Base-by-base conservation (phyloP, 1,140 invertebrate species). In the Drosophila paulistorum region DNA sequence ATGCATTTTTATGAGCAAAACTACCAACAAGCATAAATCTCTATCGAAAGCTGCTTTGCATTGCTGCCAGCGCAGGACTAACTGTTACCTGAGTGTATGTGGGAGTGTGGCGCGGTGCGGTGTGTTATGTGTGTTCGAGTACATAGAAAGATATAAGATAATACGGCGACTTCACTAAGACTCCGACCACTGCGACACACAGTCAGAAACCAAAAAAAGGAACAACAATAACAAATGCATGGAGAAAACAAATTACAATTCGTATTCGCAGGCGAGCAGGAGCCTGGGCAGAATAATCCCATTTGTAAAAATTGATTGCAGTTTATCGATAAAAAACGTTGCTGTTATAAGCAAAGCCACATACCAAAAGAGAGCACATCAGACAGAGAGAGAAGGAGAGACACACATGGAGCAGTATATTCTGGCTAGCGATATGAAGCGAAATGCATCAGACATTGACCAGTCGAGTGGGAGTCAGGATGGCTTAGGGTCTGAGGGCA, bases 301-400 rank as follows among this genome's bases (percentile, higher is more conserved):
- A 89, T 89, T 89, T 89, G 84, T 90, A 89, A 89, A 89, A 89
- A 89, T 89, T 89, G 84, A 89, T 89, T 89, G 84, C 84, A 89
- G 80, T 89, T 81, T 89, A 87, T 80, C 80, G 84, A 89, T 89
- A 87, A 89, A 89, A 77, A 83, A 82, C 75, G 75, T 73, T 74
- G 64, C 63, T 59, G 33, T 54, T 77, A 35, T 39, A 54, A 33
- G 45, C 63, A 48, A 74, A 48, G 23, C 64, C 51, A 51, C 35
- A 10, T 9, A 26, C 57, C 45, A 48, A 48, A n/a, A 45, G 58
- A 45, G 4, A 35, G 42, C 26, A 23, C 13, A 20, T n/a, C 48
- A 54, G 35, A 26, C 7, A 35, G 20, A 23, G 20, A 23, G 2
- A 23, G 37, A 23, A 11, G 55, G 35, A 13, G 51, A 37, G 54